These are phyloP conservation scores for Hippocampus barbouri DNA, from an alignment of 2,113 vertebrate genomes.

Conservation along the genomic window DNA sequence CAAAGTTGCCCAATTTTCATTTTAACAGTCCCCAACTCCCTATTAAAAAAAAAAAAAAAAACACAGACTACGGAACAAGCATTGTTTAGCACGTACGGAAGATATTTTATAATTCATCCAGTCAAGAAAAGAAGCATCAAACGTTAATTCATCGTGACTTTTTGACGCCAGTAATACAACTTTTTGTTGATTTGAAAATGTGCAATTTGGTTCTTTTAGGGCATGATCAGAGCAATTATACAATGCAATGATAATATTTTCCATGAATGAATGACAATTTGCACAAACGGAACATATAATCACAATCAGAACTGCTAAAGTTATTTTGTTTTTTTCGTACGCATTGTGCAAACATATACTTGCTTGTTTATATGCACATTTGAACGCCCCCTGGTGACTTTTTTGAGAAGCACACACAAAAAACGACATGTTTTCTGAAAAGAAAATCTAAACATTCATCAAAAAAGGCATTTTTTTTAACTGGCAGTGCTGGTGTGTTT, in stretches of 20 bases:
- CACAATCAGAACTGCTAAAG: neutral
- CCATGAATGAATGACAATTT: neutral
- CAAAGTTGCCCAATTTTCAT: neutral
- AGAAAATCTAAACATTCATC: neutral
- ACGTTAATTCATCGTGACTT: neutral
- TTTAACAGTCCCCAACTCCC: neutral
- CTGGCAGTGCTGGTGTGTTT: neutral
- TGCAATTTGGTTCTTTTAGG: neutral
- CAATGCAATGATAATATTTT: neutral
- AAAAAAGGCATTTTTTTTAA: conserved; percentile 3
- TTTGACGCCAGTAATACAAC: neutral
- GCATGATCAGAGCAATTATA: neutral
- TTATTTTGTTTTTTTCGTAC: neutral
- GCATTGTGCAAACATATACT: neutral
- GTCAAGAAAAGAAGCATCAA: neutral
- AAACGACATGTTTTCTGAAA: neutral
- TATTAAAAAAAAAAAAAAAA: neutral
- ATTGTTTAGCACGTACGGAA: neutral
- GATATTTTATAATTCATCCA: neutral
- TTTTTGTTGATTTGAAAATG: neutral
- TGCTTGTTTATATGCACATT: conserved; percentile 4
- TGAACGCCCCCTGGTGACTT: conserved; percentile 66
- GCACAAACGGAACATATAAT: neutral
- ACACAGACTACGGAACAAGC: too few relatives aligned
- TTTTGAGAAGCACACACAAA: neutral